Evolutionary conservation across 2,113 vertebrate genomes (phyloP), one percentile per base, ranked within the genome.

Genomic region (Calonectris borealis): DNA sequence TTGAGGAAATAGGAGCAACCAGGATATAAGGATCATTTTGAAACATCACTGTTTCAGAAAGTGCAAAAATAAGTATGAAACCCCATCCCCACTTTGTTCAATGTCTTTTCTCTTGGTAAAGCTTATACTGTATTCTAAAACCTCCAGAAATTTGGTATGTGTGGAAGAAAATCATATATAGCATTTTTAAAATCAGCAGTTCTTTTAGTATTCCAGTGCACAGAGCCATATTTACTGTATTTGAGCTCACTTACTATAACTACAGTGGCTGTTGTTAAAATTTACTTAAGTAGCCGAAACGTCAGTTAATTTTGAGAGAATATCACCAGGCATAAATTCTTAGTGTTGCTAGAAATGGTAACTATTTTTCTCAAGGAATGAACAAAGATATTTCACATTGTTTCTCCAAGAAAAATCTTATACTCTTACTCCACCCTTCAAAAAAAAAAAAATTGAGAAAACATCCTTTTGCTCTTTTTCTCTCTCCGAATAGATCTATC

Each of bases 351-450:
- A 69, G 44, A 84, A 91, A 80, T n/a, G 5, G 9, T 44, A 68
- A 46, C 22, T 38, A 7, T 70, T 85, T 90, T 79, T 64, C n/a
- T 46, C 10, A n/a, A 58, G 24, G 36, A 85, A 65, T 20, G 34
- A 85, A 52, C 11, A 76, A 70, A 88, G 65, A 34, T 36, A 55
- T 40, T 75, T 75, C 38, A 40, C 6, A 10, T 22, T 49, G 9
- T 61, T 78, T 72, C 13, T 54, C 58, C 11, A 51, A 36, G 31
- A 83, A 91, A 88, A 76, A 65, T 34, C 14, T 84, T 46, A 25
- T 1, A 19, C 1, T 78, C 7, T 68, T 69, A 32, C 6, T 11
- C 13, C 4, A 40, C 4, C 4, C 4, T 26, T 16, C 1, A 44
- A 72, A 83, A 66, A 72, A 83, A 66, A 38, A 32, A 19, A 54